Evolutionary conservation across 2,888 invertebrate genomes (phyloP).

Genomic region (Elmis aenea): DNA sequence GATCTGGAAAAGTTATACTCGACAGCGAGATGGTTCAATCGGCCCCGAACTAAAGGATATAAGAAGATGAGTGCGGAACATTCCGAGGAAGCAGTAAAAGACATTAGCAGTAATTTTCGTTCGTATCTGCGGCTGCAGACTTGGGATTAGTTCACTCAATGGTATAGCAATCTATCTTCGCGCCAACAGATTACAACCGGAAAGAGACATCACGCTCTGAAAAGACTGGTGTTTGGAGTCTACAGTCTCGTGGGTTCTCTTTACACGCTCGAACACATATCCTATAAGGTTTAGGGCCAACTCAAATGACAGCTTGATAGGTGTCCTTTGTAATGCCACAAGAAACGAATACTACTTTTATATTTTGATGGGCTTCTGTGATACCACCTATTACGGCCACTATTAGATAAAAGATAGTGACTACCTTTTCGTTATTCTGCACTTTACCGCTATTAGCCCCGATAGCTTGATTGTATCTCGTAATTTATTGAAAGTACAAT

Average conservation of each 20-base stretch:
- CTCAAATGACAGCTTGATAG: conserved; percentile 19
- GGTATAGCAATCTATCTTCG: conserved; percentile 42
- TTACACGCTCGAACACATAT: conserved; percentile 29
- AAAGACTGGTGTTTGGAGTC: conserved; percentile 27
- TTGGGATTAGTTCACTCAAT: conserved; percentile 42
- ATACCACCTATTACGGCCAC: too few relatives aligned
- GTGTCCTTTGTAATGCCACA: conserved; percentile 14
- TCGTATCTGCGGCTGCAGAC: conserved; percentile 38
- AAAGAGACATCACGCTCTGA: conserved; percentile 36
- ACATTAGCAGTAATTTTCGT: conserved; percentile 38
- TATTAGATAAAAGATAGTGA: too few relatives aligned
- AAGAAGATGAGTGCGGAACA: conserved; percentile 24
- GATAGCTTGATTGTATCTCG: too few relatives aligned
- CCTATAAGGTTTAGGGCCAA: conserved; percentile 19
- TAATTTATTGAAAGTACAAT: too few relatives aligned
- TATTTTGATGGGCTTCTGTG: too few relatives aligned
- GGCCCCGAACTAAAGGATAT: neutral
- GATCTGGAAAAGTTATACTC: neutral
- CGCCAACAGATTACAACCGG: conserved; percentile 41
- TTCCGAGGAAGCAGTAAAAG: conserved; percentile 27
- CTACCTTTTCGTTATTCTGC: too few relatives aligned
- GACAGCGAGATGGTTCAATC: neutral
- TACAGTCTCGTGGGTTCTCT: conserved; percentile 26
- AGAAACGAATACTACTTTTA: too few relatives aligned
- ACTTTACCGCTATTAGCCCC: too few relatives aligned